phyloP scores from a whole-genome alignment of 2,113 vertebrate species.

The Periophthalmus modestus region DNA sequence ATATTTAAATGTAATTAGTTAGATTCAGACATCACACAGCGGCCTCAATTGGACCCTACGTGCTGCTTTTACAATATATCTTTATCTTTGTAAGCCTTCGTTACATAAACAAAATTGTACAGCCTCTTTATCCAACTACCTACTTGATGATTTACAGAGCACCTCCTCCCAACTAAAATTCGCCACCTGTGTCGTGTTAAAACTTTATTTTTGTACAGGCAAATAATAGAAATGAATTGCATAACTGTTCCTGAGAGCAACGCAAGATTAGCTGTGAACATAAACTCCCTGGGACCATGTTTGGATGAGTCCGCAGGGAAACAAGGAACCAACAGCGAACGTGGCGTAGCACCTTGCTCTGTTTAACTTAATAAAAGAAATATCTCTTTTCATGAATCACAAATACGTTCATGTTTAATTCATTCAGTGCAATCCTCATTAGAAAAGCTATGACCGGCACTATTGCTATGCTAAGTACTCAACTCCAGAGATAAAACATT shows the following conservation, averaged over 20 bases:
- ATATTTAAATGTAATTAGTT: too few relatives aligned
- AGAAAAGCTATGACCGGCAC: constrained; percentile 8
- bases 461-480: constrained; percentile 30
- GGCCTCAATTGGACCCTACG: too few relatives aligned
- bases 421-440: constrained; percentile 21
- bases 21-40: too few relatives aligned
- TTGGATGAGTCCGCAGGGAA: not conserved
- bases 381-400: constrained; percentile 20
- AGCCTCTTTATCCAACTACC: too few relatives aligned
- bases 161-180: too few relatives aligned
- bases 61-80: too few relatives aligned
- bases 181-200: too few relatives aligned
- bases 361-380: constrained; percentile 8
- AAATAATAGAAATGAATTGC: not conserved
- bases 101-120: too few relatives aligned
- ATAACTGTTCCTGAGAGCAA: constrained; percentile 3
- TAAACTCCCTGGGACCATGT: constrained; percentile 19
- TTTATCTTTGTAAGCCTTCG: too few relatives aligned
- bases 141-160: too few relatives aligned
- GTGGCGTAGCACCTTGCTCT: constrained; percentile 13
- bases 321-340: not conserved
- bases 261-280: constrained; percentile 18
- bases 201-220: not conserved
- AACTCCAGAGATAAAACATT: constrained; percentile 24
- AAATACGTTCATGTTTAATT: constrained; percentile 43